Base-by-base conservation (phyloP, 2,113 vertebrate genomes). In the Hypanus sabinus region DNA sequence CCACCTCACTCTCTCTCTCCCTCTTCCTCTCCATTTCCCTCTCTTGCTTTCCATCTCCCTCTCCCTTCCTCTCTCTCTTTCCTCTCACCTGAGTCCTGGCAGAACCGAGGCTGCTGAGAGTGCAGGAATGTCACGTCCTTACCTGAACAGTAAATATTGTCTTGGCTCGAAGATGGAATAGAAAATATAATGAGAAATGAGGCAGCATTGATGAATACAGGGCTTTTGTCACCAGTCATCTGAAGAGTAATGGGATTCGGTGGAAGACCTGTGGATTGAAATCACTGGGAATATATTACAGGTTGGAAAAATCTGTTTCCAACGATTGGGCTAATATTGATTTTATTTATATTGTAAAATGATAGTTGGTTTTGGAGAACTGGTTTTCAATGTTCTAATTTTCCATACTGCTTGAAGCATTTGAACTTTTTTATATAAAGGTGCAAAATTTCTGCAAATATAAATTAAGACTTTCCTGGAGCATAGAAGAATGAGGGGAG, bases 311-410 rank as follows among this genome's bases (percentile, higher is more conserved):
- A 73, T 38, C 9, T 27, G 91, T 46, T 55, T 38, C 36, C 71
- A 38, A 70, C 36, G 30, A 90, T 90, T 93, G 91, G 22, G 22
- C 7, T 36, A 24, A 10, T 46, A 62, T 88, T 65, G 85, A 65
- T 88, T 88, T 88, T 65, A 88, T 88, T 88, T n/a, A 88, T 88
- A 88, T 88, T 88, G 33, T 88, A 62, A 65, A 88, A 88, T 88
- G 55, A 62, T 57, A 60, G 22, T 87, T 11, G 46, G 30, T 87
- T 87, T 87, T 60, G 83, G n/a, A 62, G 30, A n/a, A 65, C 57
- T 18, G 85, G 30, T 65, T 88, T 88, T 33, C 60, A 88, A 20
- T 12, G 30, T 65, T 88, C 57, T n/a, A 62, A 83, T 14, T 57
- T 73, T 30, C 0, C 24, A 62, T 87, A 12, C 83, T 6, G 1